phyloP scores from a whole-genome alignment of 2,888 invertebrate genomes.

The Acronicta leporina region DNA sequence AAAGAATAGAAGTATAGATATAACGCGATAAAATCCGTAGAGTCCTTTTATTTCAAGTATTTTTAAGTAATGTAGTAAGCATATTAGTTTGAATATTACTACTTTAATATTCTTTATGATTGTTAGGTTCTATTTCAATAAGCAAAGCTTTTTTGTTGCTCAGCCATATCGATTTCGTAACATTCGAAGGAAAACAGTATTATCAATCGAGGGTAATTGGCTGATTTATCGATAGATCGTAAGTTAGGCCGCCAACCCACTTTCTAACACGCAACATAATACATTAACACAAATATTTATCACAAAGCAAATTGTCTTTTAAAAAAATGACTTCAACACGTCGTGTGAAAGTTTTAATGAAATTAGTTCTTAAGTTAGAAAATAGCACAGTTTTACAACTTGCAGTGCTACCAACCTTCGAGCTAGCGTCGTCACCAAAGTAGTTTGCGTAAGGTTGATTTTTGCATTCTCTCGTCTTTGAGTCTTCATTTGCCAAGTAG shows the following conservation, averaged over 20 bases:
- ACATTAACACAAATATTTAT: constrained; percentile 26
- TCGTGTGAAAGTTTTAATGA: constrained; percentile 47
- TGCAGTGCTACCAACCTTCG: constrained; percentile 42
- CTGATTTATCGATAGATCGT: constrained; percentile 44
- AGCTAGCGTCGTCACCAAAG: constrained; percentile 38
- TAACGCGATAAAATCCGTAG: no score
- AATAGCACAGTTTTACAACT: constrained; percentile 48
- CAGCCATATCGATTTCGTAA: constrained; percentile 27
- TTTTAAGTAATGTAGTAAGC: no score
- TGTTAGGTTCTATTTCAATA: neutral
- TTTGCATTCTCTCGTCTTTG: constrained; percentile 30
- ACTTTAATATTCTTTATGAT: no score
- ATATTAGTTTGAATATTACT: no score
- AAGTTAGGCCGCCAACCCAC: constrained; percentile 25
- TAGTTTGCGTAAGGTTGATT: constrained; percentile 38
- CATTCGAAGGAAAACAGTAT: constrained; percentile 39
- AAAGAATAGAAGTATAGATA: no score
- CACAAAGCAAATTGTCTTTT: constrained; percentile 11
- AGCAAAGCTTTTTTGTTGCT: neutral
- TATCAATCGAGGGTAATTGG: constrained; percentile 49
- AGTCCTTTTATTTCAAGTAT: no score
- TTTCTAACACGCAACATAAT: constrained; percentile 37
- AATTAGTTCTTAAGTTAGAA: constrained; percentile 52
- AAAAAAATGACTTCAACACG: constrained; percentile 14
- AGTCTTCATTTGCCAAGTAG: constrained; percentile 31